Base-by-base conservation (phyloP, 2,888 invertebrate genomes). In the Tridacna crocea region DNA sequence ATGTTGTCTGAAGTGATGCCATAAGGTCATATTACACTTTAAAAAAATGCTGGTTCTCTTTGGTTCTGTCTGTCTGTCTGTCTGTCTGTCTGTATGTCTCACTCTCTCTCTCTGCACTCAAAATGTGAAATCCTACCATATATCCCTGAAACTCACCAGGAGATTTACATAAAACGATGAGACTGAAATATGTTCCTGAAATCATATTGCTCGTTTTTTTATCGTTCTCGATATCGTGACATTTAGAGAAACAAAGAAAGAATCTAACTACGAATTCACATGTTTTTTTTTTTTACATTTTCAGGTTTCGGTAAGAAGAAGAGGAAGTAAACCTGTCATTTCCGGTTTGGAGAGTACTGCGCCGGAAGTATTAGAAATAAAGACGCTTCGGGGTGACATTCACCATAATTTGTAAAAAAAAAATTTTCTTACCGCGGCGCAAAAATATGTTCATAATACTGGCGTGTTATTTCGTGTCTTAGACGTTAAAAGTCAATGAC, bases 251-350 rank as follows among this genome's bases (percentile, higher is more conserved):
- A n/a, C n/a, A 19, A 10, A 10, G 10, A 19, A 55, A 19, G 4
- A 55, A 55, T 55, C 55, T 55, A 19, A n/a, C 10, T 2, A 55
- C n/a, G 10, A 27, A 26, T 63, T 22, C 27, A 27, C 63, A 63
- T 27, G 63, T 26, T 63, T 2, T 17, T 63, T 63, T 63, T 63
- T 63, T 27, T 26, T 26, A 27, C 63, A 22, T 46, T 68, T 68
- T 46, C 68, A 68, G 68, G 46, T 68, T 68, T 68, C 47, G 68
- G 68, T 68, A 68, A 68, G 27, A 68, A 68, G 68, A 68, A 68
- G 36, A 36, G 36, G 68, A 68, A 68, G 68, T 68, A 68, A 68
- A 68, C 68, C 47, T 36, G 46, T 47, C 17, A 46, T 22, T 68
- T 68, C 68, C 68, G 68, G 68, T 55, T 26, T 46, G 46, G 46